These are phyloP conservation scores for Daboia siamensis DNA, from an alignment of 2,113 vertebrate genomes.

Conservation along the genomic window DNA sequence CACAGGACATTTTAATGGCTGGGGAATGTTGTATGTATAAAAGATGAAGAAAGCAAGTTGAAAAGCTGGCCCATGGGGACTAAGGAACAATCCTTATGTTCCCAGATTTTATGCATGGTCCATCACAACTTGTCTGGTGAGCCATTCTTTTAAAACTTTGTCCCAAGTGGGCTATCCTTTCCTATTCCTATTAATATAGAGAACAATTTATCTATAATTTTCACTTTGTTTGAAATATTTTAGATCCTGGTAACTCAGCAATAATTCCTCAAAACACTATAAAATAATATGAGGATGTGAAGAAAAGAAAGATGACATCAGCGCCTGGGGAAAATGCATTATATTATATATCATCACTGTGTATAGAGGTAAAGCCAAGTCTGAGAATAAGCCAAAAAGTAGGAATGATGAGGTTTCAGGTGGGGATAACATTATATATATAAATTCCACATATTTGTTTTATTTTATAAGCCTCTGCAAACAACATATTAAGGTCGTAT, in stretches of 20 bases:
- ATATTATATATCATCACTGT: constrained; percentile 15
- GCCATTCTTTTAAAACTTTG: neutral
- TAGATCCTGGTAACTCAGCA: neutral
- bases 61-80: neutral
- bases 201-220: neutral
- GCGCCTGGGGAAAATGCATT: neutral
- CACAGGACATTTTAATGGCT: neutral
- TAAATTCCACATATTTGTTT: constrained; percentile 18
- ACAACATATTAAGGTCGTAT: neutral
- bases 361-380: constrained; percentile 1
- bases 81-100: neutral
- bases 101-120: rapidly evolving
- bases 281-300: constrained; percentile 6
- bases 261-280: neutral
- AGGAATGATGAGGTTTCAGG: constrained; percentile 21
- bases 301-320: constrained; percentile 4
- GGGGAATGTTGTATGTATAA: neutral
- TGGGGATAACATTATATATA: constrained; percentile 9
- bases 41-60: neutral
- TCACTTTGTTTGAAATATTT: constrained; percentile 6
- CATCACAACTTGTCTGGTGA: neutral
- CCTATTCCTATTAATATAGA: neutral
- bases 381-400: neutral
- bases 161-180: neutral
- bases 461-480: neutral